phyloP scores from a whole-genome alignment of 2,113 vertebrate genomes.

The Apistogramma diplotaenia region DNA sequence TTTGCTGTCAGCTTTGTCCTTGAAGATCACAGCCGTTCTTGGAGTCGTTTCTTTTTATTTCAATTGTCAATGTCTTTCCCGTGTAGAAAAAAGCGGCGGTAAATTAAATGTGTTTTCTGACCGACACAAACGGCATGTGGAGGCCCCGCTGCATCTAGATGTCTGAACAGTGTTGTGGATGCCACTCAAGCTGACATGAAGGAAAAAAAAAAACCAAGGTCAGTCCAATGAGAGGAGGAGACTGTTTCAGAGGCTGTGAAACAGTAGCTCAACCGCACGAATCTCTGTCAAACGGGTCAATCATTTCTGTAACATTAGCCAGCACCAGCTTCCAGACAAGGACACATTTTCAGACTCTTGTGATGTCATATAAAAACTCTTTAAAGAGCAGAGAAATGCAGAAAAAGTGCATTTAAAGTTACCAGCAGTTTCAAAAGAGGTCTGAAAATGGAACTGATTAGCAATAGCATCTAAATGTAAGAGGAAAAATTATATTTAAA shows the following conservation, averaged over 20 bases:
- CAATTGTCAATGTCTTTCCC: slow-evolving; percentile 25
- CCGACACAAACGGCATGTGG: slow-evolving; percentile 18
- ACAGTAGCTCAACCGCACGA: neutral
- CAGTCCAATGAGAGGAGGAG: neutral
- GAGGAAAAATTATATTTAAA: neutral
- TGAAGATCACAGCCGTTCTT: slow-evolving; percentile 23
- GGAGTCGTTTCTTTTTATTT: neutral
- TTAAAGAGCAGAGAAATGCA: neutral
- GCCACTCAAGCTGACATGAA: neutral
- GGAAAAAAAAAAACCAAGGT: neutral
- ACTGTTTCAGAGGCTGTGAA: neutral
- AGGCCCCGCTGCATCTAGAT: neutral
- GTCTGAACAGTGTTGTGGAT: neutral
- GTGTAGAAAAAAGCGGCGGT: neutral
- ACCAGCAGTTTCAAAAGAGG: neutral
- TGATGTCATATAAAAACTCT: neutral
- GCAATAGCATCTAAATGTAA: neutral
- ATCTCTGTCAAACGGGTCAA: neutral
- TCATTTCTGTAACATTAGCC: slow-evolving; percentile 4
- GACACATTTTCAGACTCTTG: neutral
- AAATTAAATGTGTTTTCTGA: slow-evolving; percentile 23
- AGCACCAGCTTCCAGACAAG: neutral
- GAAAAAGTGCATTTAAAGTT: neutral
- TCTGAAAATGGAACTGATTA: neutral
- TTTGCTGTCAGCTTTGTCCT: slow-evolving; percentile 18